phyloP scores from a whole-genome alignment of 1,140 invertebrate genomes.

The Drosophila auraria region DNA sequence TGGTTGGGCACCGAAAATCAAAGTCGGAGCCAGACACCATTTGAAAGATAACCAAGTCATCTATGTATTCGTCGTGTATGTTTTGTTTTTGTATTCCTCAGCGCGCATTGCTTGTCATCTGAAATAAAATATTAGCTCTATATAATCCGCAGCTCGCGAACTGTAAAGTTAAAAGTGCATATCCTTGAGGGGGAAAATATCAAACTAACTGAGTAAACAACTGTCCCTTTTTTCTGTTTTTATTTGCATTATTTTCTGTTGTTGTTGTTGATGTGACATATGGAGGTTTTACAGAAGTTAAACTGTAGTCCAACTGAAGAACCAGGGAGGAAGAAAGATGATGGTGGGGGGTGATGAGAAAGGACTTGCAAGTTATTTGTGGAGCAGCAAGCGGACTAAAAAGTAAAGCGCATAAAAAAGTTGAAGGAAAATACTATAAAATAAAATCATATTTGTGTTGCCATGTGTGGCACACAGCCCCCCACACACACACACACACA shows the following conservation, averaged over 20 bases:
- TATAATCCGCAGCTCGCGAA: neutral
- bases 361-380: slow-evolving; percentile 50
- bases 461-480: slow-evolving; percentile 12
- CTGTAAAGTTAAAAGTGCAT: slow-evolving; percentile 2
- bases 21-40: neutral
- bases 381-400: slow-evolving; percentile 60
- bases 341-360: neutral
- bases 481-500: slow-evolving; percentile 9
- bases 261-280: neutral
- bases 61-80: neutral
- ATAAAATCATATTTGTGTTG: slow-evolving; percentile 68
- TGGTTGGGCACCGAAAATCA: too few species aligned
- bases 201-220: slow-evolving; percentile 11
- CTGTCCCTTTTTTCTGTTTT: neutral
- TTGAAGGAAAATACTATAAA: slow-evolving; percentile 58
- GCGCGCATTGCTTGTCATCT: too few species aligned
- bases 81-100: neutral
- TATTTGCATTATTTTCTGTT: neutral
- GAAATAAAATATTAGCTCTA: neutral
- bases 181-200: slow-evolving; percentile 3
- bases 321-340: neutral
- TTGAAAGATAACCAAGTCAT: neutral
- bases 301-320: slow-evolving; percentile 16
- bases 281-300: neutral
- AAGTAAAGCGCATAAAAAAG: slow-evolving; percentile 64